A percentile compares a stretch with the other conserved stretches of the same genome.
Evolutionary conservation across 2,797 vertebrate genomes (phyloP).

Genomic region (Sebastes oblongus): DNA sequence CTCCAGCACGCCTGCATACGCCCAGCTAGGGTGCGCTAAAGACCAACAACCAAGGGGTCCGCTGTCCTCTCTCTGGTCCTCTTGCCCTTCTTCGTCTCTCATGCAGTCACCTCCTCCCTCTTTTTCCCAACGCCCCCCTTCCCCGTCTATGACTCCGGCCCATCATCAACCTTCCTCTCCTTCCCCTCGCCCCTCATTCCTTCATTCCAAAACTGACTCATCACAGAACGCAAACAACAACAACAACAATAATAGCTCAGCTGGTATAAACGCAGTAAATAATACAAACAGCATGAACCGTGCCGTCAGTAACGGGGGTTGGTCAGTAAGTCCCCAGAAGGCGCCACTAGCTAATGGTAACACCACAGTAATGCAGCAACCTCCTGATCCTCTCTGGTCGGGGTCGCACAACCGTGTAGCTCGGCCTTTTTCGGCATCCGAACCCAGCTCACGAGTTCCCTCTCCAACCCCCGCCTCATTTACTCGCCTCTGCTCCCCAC

Average conservation of each 20-base stretch:
- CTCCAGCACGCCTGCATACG: background rate
- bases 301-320: slow-evolving; percentile 16
- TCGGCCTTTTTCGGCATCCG: slow-evolving; percentile 81
- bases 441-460: slow-evolving; percentile 83
- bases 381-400: slow-evolving; percentile 53
- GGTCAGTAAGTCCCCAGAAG: slow-evolving; percentile 46
- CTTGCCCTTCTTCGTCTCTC: slow-evolving; percentile 29
- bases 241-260: slow-evolving; percentile 35
- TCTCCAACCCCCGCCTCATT: slow-evolving; percentile 63
- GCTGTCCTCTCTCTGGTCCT: slow-evolving; percentile 42
- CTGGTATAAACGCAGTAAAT: background rate
- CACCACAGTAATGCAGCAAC: background rate
- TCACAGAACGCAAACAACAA: slow-evolving; percentile 65
- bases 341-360: slow-evolving; percentile 6
- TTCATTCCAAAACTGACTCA: slow-evolving; percentile 36
- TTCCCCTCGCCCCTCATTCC: slow-evolving; percentile 37
- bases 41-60: slow-evolving; percentile 49
- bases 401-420: slow-evolving; percentile 79
- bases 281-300: background rate
- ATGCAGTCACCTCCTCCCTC: slow-evolving; percentile 15
- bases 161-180: slow-evolving; percentile 25
- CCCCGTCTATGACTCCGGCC: slow-evolving; percentile 32
- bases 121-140: slow-evolving; percentile 25
- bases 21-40: slow-evolving; percentile 17
- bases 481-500: slow-evolving; percentile 68